These are phyloP conservation scores for Rhagoletis pomonella DNA, from an alignment of 1,140 invertebrate species.

Conservation along the genomic window DNA sequence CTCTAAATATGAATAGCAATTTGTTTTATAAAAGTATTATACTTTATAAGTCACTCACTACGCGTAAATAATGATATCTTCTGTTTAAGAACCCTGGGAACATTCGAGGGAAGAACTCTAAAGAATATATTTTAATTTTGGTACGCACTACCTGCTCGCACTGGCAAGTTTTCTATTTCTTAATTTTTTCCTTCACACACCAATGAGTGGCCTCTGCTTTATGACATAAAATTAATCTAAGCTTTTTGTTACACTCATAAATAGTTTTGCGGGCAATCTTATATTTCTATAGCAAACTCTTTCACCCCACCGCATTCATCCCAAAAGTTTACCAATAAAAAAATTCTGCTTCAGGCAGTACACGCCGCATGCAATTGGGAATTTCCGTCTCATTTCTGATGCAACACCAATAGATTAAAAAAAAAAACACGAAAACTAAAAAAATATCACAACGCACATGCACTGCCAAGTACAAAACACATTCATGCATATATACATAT, in stretches of 20 bases:
- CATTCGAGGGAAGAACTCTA: no score
- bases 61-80: no score
- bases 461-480: background rate
- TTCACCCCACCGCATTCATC: background rate
- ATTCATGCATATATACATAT: background rate
- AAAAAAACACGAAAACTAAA: background rate
- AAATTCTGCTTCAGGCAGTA: slow-evolving; percentile 14
- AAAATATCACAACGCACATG: no score
- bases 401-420: background rate
- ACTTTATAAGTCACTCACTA: no score
- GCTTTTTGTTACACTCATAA: background rate
- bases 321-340: slow-evolving; percentile 24
- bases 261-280: background rate
- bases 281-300: background rate
- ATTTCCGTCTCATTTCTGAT: background rate
- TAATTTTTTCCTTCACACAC: no score
- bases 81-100: no score
- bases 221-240: background rate
- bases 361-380: background rate
- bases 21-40: no score
- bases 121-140: no score
- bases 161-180: no score
- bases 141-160: no score
- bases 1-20: no score
- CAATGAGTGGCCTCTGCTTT: background rate